Evolutionary conservation across 2,888 invertebrate species (phyloP).

Genomic region (Caenorhabditis japonica): DNA sequence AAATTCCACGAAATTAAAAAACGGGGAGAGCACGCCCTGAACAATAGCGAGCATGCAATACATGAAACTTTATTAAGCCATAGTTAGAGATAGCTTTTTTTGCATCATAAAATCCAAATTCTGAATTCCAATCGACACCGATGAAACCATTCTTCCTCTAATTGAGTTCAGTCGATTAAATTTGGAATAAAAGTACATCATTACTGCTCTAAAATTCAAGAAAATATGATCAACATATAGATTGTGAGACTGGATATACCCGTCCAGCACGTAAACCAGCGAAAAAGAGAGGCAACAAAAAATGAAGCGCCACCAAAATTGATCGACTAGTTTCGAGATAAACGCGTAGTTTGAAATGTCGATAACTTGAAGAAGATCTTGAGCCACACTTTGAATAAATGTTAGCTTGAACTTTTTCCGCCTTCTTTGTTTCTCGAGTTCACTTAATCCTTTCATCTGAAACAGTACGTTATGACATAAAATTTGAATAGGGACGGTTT

Average conservation of each 20-base stretch:
- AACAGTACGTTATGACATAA: too few species aligned
- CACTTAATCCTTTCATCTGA: slow-evolving; percentile 25
- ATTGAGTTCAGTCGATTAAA: too few species aligned
- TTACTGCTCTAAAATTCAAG: slow-evolving; percentile 15
- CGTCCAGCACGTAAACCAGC: slow-evolving; percentile 15
- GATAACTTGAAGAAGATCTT: slow-evolving; percentile 23
- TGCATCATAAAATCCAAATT: too few species aligned
- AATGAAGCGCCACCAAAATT: slow-evolving; percentile 10
- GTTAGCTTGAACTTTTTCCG: slow-evolving; percentile 12
- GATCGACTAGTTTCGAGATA: neutral
- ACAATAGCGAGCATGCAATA: too few species aligned
- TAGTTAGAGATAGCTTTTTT: too few species aligned
- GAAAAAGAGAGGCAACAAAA: slow-evolving; percentile 20
- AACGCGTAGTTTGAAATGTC: slow-evolving; percentile 22
- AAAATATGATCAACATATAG: too few species aligned
- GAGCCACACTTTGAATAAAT: slow-evolving; percentile 29
- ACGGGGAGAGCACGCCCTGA: too few species aligned
- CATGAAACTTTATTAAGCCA: too few species aligned
- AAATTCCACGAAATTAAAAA: too few species aligned
- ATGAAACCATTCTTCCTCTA: too few species aligned
- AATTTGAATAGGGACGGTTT: neutral
- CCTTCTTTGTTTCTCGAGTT: neutral
- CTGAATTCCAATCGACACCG: too few species aligned
- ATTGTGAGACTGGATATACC: neutral
- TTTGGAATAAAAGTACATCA: slow-evolving; percentile 26